Base-by-base conservation (phyloP, 2,888 invertebrate genomes). In the Eupelmus urozonus region DNA sequence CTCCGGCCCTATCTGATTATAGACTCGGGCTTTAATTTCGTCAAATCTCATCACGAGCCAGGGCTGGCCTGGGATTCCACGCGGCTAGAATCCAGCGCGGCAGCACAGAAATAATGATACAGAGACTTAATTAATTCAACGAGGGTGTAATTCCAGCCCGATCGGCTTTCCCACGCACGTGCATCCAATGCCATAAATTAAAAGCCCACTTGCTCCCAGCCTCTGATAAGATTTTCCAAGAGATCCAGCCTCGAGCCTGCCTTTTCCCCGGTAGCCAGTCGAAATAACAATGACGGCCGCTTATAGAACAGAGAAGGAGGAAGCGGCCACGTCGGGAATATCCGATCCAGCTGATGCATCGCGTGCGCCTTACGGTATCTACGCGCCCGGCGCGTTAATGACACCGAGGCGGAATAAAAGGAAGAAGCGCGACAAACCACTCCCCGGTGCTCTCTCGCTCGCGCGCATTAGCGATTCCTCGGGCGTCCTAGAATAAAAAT, bases 401-500 rank as follows among this genome's bases (percentile, higher is more conserved):
- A 59, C 65, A 11, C 51, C n/a, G 55, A 25, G 27, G 34, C 20
- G 0, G 13, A 16, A 45, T 7, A 45, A 40, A 27, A 16, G 23
- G 40, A 42, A 9, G 13, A 13, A 73, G n/a, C 27, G 75, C 18
- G 53, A 53, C 60, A 60, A 66, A 75, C 66, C 66, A 62, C 75
- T 69, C 62, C 69, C 29, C 62, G 60, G 60, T 76, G n/a, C n/a
- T n/a, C n/a, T n/a, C n/a, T n/a, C n/a, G n/a, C n/a, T n/a, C n/a
- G n/a, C n/a, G n/a, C 53, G 78, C 70, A 74, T 79, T 71, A 66
- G 49, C 51, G 59, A 77, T 77, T 73, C 78, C 40, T 9, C 18
- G 49, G 27, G 69, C 74, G 25, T 65, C 63, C 67, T 60, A 74
- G 70, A 71, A 75, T 69, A 76, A 76, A 76, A 76, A 76, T 76